Percentiles rank a stretch among this genome's conserved stretches.
Evolutionary conservation across 2,888 invertebrate genomes (phyloP).

Genomic region (Polyommatus iphigenia): DNA sequence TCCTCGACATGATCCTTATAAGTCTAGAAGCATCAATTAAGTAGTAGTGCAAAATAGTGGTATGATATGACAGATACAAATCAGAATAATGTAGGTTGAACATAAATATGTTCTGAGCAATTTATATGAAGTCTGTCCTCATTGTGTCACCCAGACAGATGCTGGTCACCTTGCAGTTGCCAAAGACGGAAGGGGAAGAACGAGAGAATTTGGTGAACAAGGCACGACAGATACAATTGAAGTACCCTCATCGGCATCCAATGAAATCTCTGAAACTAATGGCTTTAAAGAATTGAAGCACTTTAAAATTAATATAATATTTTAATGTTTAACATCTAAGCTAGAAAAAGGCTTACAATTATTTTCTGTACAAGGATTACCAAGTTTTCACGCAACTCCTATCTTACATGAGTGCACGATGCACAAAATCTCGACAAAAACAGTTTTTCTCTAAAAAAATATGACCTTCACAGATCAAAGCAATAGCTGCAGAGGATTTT

Average conservation of each 20-base stretch:
- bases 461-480: background rate
- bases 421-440: background rate
- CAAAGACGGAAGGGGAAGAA: background rate
- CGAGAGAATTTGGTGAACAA: background rate
- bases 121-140: conserved; percentile 27
- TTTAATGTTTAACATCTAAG: too few relatives aligned
- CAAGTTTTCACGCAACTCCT: background rate
- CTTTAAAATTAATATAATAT: too few relatives aligned
- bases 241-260: too few relatives aligned
- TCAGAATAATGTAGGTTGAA: conserved; percentile 28
- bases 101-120: conserved; percentile 16
- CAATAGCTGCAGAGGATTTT: background rate
- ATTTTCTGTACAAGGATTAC: background rate
- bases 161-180: conserved; percentile 20
- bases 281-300: too few relatives aligned
- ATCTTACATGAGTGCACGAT: background rate
- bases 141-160: conserved; percentile 28
- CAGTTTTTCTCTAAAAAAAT: background rate
- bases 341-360: too few relatives aligned
- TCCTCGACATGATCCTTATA: background rate
- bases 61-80: background rate
- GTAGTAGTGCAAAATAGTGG: background rate
- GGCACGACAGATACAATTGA: background rate
- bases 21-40: background rate
- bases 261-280: background rate